Base-by-base conservation (phyloP, 37 sponge, comb jelly and placozoan species). In the Trichoplax adhaerens region DNA sequence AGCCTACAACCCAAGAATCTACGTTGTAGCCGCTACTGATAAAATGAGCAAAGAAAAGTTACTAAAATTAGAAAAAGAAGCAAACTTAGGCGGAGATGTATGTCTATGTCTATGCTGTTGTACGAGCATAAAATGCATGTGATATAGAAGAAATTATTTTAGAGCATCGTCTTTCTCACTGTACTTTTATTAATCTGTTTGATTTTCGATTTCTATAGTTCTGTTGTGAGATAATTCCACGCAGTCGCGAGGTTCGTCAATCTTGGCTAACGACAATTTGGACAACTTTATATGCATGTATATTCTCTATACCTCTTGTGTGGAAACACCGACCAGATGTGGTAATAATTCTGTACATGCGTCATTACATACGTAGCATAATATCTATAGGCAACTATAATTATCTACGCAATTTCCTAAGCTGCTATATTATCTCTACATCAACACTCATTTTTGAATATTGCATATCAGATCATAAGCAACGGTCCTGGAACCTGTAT, bases 401-500 rank as follows among this genome's bases (percentile, higher is more conserved):
- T 29, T 29, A 29, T 29, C 29, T 29, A 29, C 29, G 29, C 29
- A 29, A 29, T 29, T 29, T 29, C 29, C 29, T 29, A 29, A 29
- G 29, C 29, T 29, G 29, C 29, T 29, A 29, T 29, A 29, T 29
- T 29, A 29, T 29, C 29, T 29, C 29, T 29, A 29, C 29, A 29
- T 29, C 29, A 29, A 29, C 29, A 29, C 29, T 29, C 29, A 29
- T 29, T 29, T 29, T 29, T 29, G 29, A 29, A 29, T 29, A 29
- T 29, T 29, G 29, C 29, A 29, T 29, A 29, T 29, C 29, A 29
- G 29, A 0, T 29, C 0, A 74, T 96, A 46, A 88, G 90, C 61
- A 96, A 96, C 84, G 98, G 98, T 0, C 98, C 98, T 4, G 98
- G 98, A 0, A 91, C 98, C 5, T 96, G 98, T 58, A 83, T 96